These are phyloP conservation scores for Heliothis peltigera DNA, from an alignment of 2,888 invertebrate species.

Conservation along the genomic window DNA sequence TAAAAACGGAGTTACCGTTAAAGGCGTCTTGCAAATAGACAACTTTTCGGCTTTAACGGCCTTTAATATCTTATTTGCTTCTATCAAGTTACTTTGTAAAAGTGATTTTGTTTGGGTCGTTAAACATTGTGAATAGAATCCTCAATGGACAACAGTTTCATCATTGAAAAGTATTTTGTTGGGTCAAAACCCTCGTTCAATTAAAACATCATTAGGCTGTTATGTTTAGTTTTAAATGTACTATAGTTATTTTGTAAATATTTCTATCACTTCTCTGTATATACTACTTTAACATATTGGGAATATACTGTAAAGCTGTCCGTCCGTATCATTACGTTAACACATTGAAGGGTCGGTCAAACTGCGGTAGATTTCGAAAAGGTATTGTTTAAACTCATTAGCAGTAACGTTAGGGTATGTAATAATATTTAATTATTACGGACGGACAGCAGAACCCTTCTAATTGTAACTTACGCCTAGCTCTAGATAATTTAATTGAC, in stretches of 20 bases:
- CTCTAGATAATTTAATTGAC: conserved; percentile 50
- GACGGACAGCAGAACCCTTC: conserved; percentile 52
- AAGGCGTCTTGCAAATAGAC: conserved; percentile 35
- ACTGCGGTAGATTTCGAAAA: conserved; percentile 41
- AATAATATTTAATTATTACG: conserved; percentile 46
- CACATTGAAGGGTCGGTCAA: conserved; percentile 30
- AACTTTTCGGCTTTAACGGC: conserved; percentile 44
- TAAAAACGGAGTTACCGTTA: conserved; percentile 44
- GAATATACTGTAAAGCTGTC: conserved; percentile 25
- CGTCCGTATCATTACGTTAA: conserved; percentile 20
- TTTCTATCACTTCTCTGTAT: conserved; percentile 51
- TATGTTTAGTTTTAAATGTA: conserved; percentile 9
- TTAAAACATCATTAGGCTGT: conserved; percentile 15
- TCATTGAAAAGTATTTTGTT: conserved; percentile 9
- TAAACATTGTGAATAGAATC: conserved; percentile 41
- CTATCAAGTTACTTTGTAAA: conserved; percentile 48
- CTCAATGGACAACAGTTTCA: conserved; percentile 40
- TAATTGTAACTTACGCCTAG: conserved; percentile 55
- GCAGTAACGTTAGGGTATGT: conserved; percentile 40
- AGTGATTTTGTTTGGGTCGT: conserved; percentile 54
- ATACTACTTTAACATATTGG: conserved; percentile 40
- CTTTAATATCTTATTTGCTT: conserved; percentile 56
- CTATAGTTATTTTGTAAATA: conserved; percentile 47
- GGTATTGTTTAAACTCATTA: conserved; percentile 54
- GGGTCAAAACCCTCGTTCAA: conserved; percentile 13